Percentiles rank a stretch among this genome's conserved stretches.
These are phyloP conservation scores for Tonatia bakeri DNA, from an alignment of 2,113 vertebrate genomes.

Conservation along the genomic window DNA sequence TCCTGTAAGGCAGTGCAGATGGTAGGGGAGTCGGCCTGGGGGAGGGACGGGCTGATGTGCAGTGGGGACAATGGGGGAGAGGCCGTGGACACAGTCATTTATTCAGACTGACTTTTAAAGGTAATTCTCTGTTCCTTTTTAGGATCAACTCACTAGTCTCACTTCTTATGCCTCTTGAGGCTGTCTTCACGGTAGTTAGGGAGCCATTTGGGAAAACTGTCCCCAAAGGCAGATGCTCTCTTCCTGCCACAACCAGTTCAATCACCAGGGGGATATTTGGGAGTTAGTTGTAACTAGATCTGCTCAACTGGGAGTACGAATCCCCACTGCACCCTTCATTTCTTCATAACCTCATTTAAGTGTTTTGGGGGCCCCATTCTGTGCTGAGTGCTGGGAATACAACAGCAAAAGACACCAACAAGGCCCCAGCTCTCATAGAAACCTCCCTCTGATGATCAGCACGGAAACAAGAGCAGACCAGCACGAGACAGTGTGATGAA, in stretches of 20 bases:
- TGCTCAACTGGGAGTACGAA: neutral
- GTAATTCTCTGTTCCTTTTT: neutral
- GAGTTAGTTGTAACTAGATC: neutral
- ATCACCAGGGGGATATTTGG: neutral
- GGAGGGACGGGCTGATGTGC: neutral
- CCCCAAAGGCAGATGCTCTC: slow-evolving; percentile 48
- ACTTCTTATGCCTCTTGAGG: neutral
- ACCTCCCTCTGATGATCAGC: neutral
- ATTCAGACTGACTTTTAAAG: neutral
- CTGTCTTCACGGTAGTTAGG: neutral
- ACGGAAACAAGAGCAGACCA: neutral
- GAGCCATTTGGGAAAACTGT: neutral
- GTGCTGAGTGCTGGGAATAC: neutral
- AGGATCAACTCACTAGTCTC: neutral
- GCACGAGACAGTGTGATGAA: rapidly evolving
- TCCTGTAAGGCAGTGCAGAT: neutral
- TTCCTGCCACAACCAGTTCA: slow-evolving; percentile 28
- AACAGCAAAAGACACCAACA: neutral
- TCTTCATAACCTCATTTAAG: neutral
- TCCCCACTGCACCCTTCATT: neutral
- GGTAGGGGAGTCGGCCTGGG: neutral
- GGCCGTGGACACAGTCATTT: neutral
- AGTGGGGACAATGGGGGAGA: neutral
- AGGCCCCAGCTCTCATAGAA: neutral
- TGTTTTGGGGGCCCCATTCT: neutral